A percentile compares a stretch with the other conserved stretches of the same genome.
Conservation (phyloP, 2,797 vertebrate species). For the Phoebastria nigripes region DNA sequence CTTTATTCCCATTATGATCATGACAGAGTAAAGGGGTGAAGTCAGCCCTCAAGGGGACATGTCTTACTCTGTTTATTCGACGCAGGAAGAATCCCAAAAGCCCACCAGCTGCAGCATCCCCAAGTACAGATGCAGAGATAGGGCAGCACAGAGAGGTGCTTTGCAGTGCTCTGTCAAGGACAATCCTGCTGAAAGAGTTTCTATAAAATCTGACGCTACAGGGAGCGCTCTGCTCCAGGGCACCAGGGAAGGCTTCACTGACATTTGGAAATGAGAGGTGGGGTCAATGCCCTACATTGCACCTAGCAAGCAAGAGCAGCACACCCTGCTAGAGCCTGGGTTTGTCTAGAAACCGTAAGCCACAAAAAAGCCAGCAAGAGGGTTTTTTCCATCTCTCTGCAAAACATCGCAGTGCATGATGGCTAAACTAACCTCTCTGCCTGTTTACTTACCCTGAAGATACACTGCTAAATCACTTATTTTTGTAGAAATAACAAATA, state of each 20-base stretch:
- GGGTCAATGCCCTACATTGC: fast-evolving
- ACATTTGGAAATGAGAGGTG: background rate
- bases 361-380: background rate
- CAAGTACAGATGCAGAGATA: background rate
- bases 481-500: background rate
- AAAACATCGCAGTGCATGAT: background rate
- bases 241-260: background rate
- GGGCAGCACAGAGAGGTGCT: background rate
- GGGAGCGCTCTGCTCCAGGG: background rate
- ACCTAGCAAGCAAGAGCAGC: background rate
- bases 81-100: background rate
- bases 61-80: fast-evolving
- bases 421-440: background rate
- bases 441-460: background rate
- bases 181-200: background rate
- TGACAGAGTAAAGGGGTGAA: background rate
- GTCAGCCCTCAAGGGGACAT: background rate
- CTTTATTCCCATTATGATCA: background rate
- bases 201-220: background rate
- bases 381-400: background rate
- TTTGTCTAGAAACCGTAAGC: background rate
- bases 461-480: background rate
- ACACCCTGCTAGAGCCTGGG: too few species aligned
- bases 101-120: background rate
- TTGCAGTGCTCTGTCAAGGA: background rate